phyloP scores from a whole-genome alignment of 2,797 vertebrate species.

The Nasua narica region DNA sequence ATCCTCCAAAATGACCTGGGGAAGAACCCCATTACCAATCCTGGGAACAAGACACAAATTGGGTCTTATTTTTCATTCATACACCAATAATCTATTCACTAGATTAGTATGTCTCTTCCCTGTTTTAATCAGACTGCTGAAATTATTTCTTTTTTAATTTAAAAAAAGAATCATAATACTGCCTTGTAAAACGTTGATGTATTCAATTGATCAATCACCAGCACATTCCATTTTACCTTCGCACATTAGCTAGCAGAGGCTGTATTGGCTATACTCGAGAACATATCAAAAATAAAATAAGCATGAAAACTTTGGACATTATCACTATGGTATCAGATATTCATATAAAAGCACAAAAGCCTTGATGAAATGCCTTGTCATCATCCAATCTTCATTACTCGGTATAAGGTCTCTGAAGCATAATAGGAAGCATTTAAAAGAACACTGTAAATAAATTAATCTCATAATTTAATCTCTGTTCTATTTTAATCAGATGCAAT shows the following conservation, averaged over 20 bases:
- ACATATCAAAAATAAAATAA: slow-evolving; percentile 8
- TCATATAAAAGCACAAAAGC: background rate
- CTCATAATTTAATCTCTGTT: background rate
- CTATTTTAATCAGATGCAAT: background rate
- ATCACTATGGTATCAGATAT: background rate
- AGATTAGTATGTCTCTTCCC: background rate
- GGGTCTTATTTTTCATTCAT: background rate
- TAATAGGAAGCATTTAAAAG: background rate
- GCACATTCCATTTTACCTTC: background rate
- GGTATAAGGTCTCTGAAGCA: background rate
- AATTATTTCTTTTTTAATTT: slow-evolving; percentile 9
- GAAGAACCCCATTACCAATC: background rate
- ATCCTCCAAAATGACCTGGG: background rate
- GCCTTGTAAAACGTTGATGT: background rate
- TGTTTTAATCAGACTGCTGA: background rate
- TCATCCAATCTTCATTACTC: background rate
- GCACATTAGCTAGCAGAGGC: background rate
- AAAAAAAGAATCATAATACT: background rate
- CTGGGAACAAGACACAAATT: background rate
- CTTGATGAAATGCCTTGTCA: slow-evolving; percentile 30
- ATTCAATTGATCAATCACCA: background rate
- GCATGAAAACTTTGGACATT: background rate
- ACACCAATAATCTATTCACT: background rate
- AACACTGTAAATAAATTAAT: background rate
- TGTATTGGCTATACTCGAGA: background rate